These are phyloP conservation scores for Ailurus styani DNA, from an alignment of 2,113 vertebrate species.

Conservation along the genomic window DNA sequence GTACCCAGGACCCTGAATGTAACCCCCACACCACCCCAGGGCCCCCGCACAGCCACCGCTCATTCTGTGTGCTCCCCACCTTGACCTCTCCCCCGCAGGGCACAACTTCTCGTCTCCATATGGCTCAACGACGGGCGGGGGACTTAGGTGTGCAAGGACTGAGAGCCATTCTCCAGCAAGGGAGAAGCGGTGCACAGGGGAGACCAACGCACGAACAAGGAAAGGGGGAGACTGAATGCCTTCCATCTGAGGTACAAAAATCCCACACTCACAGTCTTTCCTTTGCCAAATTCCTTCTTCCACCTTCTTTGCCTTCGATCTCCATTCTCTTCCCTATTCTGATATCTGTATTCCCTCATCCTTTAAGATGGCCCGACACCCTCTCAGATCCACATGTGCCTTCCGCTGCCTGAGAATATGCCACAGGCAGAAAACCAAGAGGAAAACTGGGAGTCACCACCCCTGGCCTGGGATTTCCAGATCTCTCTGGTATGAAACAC, in stretches of 20 bases:
- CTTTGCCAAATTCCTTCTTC: neutral
- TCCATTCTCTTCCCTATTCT: neutral
- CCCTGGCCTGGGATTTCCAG: neutral
- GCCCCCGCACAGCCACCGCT: too few relatives aligned
- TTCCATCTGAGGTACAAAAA: neutral
- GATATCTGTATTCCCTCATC: neutral
- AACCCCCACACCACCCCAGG: accelerated
- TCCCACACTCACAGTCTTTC: neutral
- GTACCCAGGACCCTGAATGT: neutral
- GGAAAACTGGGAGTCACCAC: neutral
- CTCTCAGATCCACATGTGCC: neutral
- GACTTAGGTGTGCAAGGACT: neutral
- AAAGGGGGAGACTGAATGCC: neutral
- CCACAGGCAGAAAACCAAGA: neutral
- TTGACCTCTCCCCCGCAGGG: neutral
- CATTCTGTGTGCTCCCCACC: too few relatives aligned
- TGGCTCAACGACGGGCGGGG: neutral
- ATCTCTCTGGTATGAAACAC: neutral
- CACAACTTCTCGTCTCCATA: neutral
- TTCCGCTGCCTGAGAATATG: neutral
- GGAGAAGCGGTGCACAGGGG: neutral
- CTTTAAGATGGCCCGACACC: neutral
- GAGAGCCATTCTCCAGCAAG: neutral
- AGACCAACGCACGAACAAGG: neutral
- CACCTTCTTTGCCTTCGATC: neutral